Percentiles rank a stretch among this genome's conserved stretches.
Evolutionary conservation across 2,113 vertebrate genomes (phyloP).

Genomic region (Leptobrachium ailaonicum): DNA sequence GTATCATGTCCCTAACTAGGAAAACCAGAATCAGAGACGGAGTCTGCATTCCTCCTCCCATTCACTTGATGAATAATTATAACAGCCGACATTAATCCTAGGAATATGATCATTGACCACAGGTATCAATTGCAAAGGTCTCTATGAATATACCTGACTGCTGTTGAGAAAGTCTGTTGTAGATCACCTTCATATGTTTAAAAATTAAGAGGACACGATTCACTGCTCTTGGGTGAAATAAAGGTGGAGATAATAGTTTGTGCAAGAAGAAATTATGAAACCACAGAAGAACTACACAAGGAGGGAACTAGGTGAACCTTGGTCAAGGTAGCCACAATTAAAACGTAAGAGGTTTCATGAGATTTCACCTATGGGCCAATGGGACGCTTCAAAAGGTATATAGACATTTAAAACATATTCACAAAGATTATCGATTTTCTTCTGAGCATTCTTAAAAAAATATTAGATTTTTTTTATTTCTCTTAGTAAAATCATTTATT

Average conservation of each 20-base stretch:
- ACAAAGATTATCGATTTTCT: conserved; percentile 82
- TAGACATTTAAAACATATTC: conserved; percentile 84
- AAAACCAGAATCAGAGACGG: too few species aligned
- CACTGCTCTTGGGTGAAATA: conserved; percentile 63
- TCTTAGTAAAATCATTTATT: conserved; percentile 88
- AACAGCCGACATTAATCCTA: too few species aligned
- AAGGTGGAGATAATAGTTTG: conserved; percentile 66
- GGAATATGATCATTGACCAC: too few species aligned
- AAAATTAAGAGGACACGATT: conserved; percentile 30
- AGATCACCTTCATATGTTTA: background rate
- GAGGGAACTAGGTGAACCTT: conserved; percentile 69
- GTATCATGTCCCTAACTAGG: too few species aligned
- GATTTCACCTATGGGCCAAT: conserved; percentile 76
- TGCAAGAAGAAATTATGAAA: conserved; percentile 63
- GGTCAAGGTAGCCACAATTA: conserved; percentile 78
- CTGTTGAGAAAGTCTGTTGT: background rate
- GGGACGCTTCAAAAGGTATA: conserved; percentile 80
- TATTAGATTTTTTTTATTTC: conserved; percentile 83
- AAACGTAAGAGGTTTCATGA: conserved; percentile 73
- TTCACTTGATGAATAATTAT: too few species aligned
- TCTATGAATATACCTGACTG: too few species aligned
- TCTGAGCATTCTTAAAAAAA: conserved; percentile 88
- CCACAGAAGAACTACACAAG: conserved; percentile 68
- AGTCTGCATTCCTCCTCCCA: too few species aligned
- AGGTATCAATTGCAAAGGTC: too few species aligned